These are phyloP conservation scores for Hippopotamus amphibius DNA, from an alignment of 2,113 vertebrate genomes.

Conservation along the genomic window DNA sequence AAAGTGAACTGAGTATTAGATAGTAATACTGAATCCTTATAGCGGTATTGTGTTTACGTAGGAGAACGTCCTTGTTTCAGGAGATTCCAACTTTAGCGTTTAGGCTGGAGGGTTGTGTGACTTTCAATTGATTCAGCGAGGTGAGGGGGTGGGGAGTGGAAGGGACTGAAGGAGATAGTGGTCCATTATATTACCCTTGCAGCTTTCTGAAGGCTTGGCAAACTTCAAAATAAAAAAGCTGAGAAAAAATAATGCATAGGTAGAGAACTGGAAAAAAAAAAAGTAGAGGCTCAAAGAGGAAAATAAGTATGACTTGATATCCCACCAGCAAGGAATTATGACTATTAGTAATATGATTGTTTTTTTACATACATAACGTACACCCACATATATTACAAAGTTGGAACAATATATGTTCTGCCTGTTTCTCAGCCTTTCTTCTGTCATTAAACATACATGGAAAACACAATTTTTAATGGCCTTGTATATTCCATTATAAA, in stretches of 20 bases:
- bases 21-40: not conserved
- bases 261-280: not conserved
- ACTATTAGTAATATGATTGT: not conserved
- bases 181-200: not conserved
- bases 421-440: not conserved
- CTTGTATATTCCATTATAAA: not conserved
- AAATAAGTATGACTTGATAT: not conserved
- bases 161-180: not conserved
- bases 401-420: not conserved
- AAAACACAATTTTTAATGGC: conserved; percentile 6
- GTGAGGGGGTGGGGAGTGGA: not conserved
- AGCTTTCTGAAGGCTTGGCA: not conserved
- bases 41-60: not conserved
- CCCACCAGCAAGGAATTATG: not conserved
- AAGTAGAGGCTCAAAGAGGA: not conserved
- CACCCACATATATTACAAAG: not conserved
- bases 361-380: not conserved
- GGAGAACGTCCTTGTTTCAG: not conserved
- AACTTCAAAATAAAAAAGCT: not conserved
- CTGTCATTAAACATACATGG: not conserved
- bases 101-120: not conserved
- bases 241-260: not conserved
- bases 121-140: not conserved
- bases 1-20: not conserved
- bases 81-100: not conserved